phyloP scores from a whole-genome alignment of 2,113 vertebrate genomes.

The Jacana jacana region DNA sequence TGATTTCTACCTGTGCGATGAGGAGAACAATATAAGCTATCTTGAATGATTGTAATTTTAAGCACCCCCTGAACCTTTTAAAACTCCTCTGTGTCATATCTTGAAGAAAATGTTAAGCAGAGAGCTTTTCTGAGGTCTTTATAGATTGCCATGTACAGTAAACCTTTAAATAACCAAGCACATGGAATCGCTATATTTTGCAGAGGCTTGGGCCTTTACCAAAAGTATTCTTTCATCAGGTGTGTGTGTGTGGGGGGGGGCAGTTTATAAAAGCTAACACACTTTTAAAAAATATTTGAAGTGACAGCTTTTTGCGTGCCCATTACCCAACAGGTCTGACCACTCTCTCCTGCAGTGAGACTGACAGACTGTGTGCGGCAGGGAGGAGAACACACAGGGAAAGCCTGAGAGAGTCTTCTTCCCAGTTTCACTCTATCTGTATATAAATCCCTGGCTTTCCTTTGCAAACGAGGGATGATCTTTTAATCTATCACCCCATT shows the following conservation, averaged over 20 bases:
- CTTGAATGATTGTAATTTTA: not conserved
- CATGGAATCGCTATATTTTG: not conserved
- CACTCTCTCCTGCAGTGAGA: not conserved
- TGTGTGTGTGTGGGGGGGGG: not conserved
- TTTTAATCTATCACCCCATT: not conserved
- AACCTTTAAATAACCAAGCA: slow-evolving; percentile 19
- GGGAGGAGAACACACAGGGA: not conserved
- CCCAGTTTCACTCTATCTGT: not conserved
- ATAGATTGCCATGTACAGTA: not conserved
- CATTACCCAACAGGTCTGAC: slow-evolving; percentile 16
- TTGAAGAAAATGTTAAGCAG: not conserved
- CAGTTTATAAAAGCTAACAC: slow-evolving; percentile 10
- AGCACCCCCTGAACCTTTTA: not conserved
- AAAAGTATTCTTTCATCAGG: slow-evolving; percentile 31
- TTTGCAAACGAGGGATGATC: not conserved
- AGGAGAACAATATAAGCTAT: not conserved
- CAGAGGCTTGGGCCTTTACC: slow-evolving; percentile 40
- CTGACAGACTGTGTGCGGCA: not conserved
- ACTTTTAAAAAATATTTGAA: slow-evolving; percentile 11
- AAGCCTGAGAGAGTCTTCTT: not conserved
- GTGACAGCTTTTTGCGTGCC: slow-evolving; percentile 33
- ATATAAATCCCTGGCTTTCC: not conserved
- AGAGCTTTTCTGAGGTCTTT: not conserved
- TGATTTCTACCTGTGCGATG: not conserved
- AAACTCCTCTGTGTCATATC: not conserved